phyloP scores from a whole-genome alignment of 1,140 invertebrate species.

The Anastrepha obliqua region DNA sequence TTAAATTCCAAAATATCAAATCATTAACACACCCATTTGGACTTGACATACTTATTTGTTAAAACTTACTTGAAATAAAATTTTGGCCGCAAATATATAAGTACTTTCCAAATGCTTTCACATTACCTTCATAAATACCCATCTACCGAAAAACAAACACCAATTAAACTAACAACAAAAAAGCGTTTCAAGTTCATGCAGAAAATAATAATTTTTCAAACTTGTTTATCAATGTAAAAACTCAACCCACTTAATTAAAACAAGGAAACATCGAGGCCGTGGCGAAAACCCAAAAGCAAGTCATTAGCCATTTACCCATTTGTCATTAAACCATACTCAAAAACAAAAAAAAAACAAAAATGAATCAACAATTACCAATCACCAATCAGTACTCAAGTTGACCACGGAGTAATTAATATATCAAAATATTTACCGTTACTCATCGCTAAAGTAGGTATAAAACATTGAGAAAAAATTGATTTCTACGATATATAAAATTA shows the following conservation, averaged over 20 bases:
- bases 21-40: background rate
- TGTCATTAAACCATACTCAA: background rate
- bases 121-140: constrained; percentile 10
- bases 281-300: background rate
- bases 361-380: background rate
- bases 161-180: background rate
- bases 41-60: background rate
- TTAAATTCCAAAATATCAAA: background rate
- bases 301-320: constrained; percentile 4
- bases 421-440: background rate
- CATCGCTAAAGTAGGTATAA: background rate
- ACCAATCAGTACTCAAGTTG: background rate
- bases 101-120: constrained; percentile 41
- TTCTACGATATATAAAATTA: background rate
- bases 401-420: background rate
- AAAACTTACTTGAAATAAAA: background rate
- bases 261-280: background rate
- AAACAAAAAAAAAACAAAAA: no score
- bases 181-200: constrained; percentile 33
- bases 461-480: background rate
- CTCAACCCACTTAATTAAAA: background rate
- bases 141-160: constrained; percentile 14
- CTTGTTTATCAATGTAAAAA: background rate
- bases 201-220: constrained; percentile 37
- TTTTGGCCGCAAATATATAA: background rate